phyloP scores from a whole-genome alignment of 2,113 vertebrate genomes.

The Scartelaos histophorus region DNA sequence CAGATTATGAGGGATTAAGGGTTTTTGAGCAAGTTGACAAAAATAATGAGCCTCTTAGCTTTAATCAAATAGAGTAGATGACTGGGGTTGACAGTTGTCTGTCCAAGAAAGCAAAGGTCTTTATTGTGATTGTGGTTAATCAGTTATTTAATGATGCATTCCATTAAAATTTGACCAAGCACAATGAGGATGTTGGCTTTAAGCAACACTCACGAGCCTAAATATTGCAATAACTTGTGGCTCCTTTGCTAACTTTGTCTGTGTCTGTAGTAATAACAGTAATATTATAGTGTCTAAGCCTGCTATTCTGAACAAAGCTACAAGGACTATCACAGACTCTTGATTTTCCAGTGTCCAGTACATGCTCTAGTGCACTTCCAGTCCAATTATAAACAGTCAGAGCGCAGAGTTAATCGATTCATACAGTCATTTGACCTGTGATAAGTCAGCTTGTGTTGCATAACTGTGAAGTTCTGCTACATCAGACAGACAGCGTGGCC shows the following conservation, averaged over 20 bases:
- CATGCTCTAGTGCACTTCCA: conserved; percentile 47
- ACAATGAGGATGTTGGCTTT: background rate
- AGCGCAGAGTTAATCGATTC: conserved; percentile 64
- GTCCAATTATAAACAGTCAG: conserved; percentile 61
- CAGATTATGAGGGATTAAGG: no score
- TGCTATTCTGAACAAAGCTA: background rate
- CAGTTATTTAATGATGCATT: background rate
- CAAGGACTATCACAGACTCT: conserved; percentile 27
- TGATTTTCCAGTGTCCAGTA: conserved; percentile 52
- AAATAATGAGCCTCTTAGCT: background rate
- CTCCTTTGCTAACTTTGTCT: background rate
- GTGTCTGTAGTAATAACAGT: background rate
- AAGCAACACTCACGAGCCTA: background rate
- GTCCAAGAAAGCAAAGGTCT: background rate
- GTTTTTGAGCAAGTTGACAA: background rate
- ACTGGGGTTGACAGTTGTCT: background rate
- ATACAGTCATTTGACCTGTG: conserved; percentile 52
- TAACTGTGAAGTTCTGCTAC: conserved; percentile 51
- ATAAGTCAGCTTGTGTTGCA: conserved; percentile 65
- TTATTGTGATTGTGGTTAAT: background rate
- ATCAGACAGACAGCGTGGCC: conserved; percentile 37
- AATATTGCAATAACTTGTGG: conserved; percentile 4
- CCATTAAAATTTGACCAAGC: background rate
- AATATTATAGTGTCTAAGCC: background rate
- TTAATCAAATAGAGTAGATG: background rate